Percentiles rank a stretch among this genome's conserved stretches.
These are phyloP conservation scores for Leucozona laternaria DNA, from an alignment of 2,888 invertebrate genomes.

Conservation along the genomic window DNA sequence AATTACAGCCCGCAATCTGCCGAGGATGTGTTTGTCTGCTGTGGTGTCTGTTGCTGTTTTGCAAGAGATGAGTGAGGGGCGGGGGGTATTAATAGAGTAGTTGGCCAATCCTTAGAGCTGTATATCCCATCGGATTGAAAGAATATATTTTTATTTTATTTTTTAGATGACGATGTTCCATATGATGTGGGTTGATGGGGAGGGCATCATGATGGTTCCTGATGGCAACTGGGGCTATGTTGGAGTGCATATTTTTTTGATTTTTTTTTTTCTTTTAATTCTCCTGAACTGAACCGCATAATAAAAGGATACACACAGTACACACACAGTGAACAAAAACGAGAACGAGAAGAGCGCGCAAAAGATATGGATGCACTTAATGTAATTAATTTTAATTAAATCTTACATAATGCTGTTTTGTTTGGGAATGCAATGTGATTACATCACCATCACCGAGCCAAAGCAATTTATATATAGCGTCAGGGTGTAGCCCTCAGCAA, in stretches of 20 bases:
- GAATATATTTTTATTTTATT: constrained; percentile 43
- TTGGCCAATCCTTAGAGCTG: constrained; percentile 70
- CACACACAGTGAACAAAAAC: constrained; percentile 16
- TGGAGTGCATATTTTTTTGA: constrained; percentile 51
- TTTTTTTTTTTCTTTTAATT: constrained; percentile 59
- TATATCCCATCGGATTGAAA: constrained; percentile 60
- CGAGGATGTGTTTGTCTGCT: constrained; percentile 55
- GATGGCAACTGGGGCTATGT: constrained; percentile 18
- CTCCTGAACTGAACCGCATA: constrained; percentile 65
- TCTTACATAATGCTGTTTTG: constrained; percentile 76
- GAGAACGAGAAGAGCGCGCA: constrained; percentile 29
- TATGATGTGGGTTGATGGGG: constrained; percentile 18
- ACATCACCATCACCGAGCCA: constrained; percentile 56
- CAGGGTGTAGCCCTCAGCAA: background rate
- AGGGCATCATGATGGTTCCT: constrained; percentile 4
- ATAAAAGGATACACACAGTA: constrained; percentile 62
- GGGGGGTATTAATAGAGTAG: constrained; percentile 30
- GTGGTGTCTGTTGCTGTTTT: constrained; percentile 46
- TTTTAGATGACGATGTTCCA: constrained; percentile 41
- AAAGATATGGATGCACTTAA: constrained; percentile 75
- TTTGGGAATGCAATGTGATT: constrained; percentile 72
- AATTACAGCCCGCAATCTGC: constrained; percentile 58
- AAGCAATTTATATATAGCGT: constrained; percentile 3
- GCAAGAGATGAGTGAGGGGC: background rate
- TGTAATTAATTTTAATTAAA: constrained; percentile 76